Percentiles rank a stretch among this genome's conserved stretches.
These are phyloP conservation scores for Cetonia aurata DNA, from an alignment of 2,888 invertebrate species.

Conservation along the genomic window DNA sequence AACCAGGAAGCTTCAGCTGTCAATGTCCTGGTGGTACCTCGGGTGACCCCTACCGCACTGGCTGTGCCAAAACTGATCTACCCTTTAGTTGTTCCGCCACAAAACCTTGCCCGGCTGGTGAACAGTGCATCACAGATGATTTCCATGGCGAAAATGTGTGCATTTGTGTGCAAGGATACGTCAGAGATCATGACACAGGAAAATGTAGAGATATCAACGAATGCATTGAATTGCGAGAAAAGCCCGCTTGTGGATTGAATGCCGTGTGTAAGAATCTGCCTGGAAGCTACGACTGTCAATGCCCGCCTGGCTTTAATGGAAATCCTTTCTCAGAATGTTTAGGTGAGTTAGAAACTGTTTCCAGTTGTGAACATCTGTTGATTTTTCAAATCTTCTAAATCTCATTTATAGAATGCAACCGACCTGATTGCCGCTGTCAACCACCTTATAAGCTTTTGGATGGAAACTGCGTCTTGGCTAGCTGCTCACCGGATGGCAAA, in stretches of 20 bases:
- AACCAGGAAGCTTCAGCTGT: conserved; percentile 87
- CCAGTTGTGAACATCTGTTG: too few relatives aligned
- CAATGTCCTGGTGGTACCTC: conserved; percentile 87
- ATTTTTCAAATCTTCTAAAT: not conserved
- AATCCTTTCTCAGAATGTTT: conserved; percentile 91
- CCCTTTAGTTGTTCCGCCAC: conserved; percentile 79
- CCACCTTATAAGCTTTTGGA: conserved; percentile 87
- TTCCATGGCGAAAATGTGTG: conserved; percentile 84
- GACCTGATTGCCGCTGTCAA: conserved; percentile 87
- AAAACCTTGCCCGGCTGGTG: conserved; percentile 86
- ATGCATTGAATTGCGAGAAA: conserved; percentile 80
- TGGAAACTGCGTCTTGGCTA: conserved; percentile 87
- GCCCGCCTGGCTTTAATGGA: conserved; percentile 88
- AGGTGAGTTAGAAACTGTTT: conserved; percentile 56
- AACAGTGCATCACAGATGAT: conserved; percentile 86
- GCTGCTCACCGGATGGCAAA: conserved; percentile 83
- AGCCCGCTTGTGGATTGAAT: conserved; percentile 87
- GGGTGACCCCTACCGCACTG: conserved; percentile 85
- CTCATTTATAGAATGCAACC: conserved; percentile 75
- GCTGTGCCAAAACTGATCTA: conserved; percentile 76
- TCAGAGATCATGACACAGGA: conserved; percentile 79
- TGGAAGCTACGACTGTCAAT: conserved; percentile 93
- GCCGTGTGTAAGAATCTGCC: conserved; percentile 93
- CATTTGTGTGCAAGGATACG: conserved; percentile 89
- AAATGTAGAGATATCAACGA: conserved; percentile 90